These are phyloP conservation scores for Dromius quadrimaculatus DNA, from an alignment of 2,888 invertebrate species.

Conservation along the genomic window DNA sequence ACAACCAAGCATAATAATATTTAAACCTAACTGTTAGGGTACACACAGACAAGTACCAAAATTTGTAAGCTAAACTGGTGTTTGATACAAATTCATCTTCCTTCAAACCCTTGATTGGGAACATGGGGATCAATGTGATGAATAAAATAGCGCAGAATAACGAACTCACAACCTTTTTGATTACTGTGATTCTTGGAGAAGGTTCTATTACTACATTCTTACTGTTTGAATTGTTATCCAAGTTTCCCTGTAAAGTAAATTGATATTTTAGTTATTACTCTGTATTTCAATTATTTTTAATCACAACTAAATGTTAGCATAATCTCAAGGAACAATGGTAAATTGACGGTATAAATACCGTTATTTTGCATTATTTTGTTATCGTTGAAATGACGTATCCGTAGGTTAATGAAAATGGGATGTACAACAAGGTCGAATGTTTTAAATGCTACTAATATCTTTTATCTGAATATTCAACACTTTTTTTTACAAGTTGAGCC, in stretches of 20 bases:
- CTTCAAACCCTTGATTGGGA: conserved; percentile 78
- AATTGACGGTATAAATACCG: conserved; percentile 5
- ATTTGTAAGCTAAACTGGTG: conserved; percentile 73
- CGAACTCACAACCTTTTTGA: conserved; percentile 80
- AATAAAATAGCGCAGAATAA: conserved; percentile 79
- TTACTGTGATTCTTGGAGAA: conserved; percentile 77
- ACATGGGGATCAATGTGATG: conserved; percentile 77
- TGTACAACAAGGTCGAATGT: conserved; percentile 9
- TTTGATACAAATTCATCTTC: conserved; percentile 75
- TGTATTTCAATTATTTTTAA: too few relatives aligned
- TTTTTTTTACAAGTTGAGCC: too few relatives aligned
- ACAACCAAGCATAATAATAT: conserved; percentile 97
- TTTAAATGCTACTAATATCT: too few relatives aligned
- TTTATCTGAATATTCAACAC: too few relatives aligned
- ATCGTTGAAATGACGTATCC: conserved; percentile 3
- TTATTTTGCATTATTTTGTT: conserved; percentile 16
- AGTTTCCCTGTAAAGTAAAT: conserved; percentile 64
- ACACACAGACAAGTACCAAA: conserved; percentile 81
- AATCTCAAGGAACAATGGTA: not conserved
- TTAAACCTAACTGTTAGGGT: conserved; percentile 88
- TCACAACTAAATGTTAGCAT: too few relatives aligned
- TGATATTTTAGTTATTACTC: too few relatives aligned
- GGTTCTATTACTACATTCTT: conserved; percentile 74
- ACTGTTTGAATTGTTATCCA: conserved; percentile 66
- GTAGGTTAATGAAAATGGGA: too few relatives aligned